A percentile compares a stretch with the other conserved stretches of the same genome.
These are phyloP conservation scores for Drosophila pseudotakahashii DNA, from an alignment of 2,888 invertebrate genomes.

Conservation along the genomic window DNA sequence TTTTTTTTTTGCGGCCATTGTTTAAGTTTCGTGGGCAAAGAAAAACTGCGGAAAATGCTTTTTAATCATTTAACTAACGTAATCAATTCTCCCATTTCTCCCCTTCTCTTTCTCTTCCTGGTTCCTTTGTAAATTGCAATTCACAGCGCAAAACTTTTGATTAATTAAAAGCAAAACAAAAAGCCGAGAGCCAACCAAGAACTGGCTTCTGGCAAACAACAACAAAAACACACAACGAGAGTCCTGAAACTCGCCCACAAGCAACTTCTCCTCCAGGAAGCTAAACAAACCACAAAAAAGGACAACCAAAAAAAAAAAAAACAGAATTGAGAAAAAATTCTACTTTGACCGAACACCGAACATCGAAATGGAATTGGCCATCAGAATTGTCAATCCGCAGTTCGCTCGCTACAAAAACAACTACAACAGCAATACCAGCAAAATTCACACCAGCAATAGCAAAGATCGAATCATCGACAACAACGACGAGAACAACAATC, in stretches of 20 bases:
- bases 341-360: constrained; percentile 39
- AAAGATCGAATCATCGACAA: constrained; percentile 13
- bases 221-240: constrained; percentile 28
- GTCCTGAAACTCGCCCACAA: constrained; percentile 3
- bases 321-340: constrained; percentile 5
- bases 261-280: constrained; percentile 25
- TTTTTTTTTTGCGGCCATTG: constrained; percentile 18
- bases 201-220: constrained; percentile 11
- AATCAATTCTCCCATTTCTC: constrained; percentile 56
- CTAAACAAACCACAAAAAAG: constrained; percentile 7
- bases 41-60: constrained; percentile 25
- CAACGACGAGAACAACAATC: constrained; percentile 9
- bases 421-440: constrained; percentile 18
- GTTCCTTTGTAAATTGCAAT: constrained; percentile 54
- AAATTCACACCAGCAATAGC: constrained; percentile 19
- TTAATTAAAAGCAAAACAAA: constrained; percentile 67
- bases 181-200: constrained; percentile 27
- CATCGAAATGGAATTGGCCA: constrained; percentile 74
- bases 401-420: constrained; percentile 50
- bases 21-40: constrained; percentile 17
- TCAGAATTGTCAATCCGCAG: constrained; percentile 58
- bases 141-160: constrained; percentile 65
- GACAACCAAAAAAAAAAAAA: neutral
- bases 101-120: constrained; percentile 12
- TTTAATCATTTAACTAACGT: constrained; percentile 64